These are phyloP conservation scores for Tetraodon nigroviridis DNA, from an alignment of 2,113 vertebrate genomes.

Conservation along the genomic window DNA sequence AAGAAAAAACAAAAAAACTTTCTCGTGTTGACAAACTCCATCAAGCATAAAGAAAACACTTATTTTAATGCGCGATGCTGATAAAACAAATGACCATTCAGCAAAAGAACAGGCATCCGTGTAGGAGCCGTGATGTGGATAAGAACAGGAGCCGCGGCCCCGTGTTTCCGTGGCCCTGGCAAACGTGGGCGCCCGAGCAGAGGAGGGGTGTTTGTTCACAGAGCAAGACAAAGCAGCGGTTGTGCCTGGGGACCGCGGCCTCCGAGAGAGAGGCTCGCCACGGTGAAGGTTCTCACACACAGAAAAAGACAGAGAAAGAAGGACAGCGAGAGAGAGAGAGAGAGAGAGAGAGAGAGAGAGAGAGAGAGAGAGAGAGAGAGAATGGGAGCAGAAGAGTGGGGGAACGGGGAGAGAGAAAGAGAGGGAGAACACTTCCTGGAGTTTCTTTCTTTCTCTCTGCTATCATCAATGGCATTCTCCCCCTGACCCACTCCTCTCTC, in stretches of 20 bases:
- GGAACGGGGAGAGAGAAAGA: slow-evolving; percentile 37
- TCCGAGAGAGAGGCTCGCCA: slow-evolving; percentile 63
- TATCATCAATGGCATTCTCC: slow-evolving; percentile 80
- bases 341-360: slow-evolving; percentile 35
- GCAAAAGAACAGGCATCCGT: slow-evolving; percentile 29
- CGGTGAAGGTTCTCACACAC: slow-evolving; percentile 74
- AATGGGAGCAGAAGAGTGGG: slow-evolving; percentile 44
- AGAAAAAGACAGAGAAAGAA: slow-evolving; percentile 51
- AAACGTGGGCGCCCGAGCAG: slow-evolving; percentile 61
- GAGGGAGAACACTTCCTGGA: slow-evolving; percentile 73
- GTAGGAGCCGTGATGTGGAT: slow-evolving; percentile 59
- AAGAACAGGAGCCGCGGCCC: slow-evolving; percentile 64
- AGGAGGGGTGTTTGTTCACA: slow-evolving; percentile 74
- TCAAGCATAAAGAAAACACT: slow-evolving; percentile 12
- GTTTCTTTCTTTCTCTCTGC: slow-evolving; percentile 76
- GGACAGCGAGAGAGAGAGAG: slow-evolving; percentile 15
- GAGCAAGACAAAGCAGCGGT: slow-evolving; percentile 77
- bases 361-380: slow-evolving; percentile 46
- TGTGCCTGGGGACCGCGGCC: slow-evolving; percentile 70
- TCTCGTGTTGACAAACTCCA: not conserved
- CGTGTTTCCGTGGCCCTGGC: slow-evolving; percentile 67
- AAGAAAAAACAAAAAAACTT: not conserved
- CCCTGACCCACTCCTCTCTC: slow-evolving; percentile 73
- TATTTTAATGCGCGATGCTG: slow-evolving; percentile 19
- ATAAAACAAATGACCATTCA: slow-evolving; percentile 49